Conservation (phyloP, 2,797 vertebrate species). For the Oreochromis grahami region DNA sequence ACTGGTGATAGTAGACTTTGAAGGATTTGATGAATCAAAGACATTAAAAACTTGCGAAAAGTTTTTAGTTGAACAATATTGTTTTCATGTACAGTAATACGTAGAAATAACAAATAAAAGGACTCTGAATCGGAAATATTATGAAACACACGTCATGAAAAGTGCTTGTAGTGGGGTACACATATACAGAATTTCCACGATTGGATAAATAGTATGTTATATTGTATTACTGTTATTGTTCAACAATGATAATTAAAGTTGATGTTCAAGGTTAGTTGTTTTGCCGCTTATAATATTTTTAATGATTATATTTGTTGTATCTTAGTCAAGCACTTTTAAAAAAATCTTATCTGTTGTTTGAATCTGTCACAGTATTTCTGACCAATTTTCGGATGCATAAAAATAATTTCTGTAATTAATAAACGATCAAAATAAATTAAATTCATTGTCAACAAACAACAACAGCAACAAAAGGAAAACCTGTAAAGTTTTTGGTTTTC, state of each 20-base stretch:
- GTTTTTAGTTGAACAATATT: not conserved
- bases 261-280: not conserved
- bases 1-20: not conserved
- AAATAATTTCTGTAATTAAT: not conserved
- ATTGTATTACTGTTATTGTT: not conserved
- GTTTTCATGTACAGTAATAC: not conserved
- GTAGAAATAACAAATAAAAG: not conserved
- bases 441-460: not conserved
- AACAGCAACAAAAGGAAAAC: not conserved
- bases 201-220: not conserved
- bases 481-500: not conserved
- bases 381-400: not conserved
- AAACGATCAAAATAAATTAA: fast-evolving
- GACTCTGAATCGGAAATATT: not conserved
- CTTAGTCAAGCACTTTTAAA: not conserved
- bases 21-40: not conserved
- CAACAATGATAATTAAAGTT: not conserved
- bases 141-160: not conserved
- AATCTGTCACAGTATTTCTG: not conserved
- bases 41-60: not conserved
- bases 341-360: not conserved
- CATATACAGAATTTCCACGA: not conserved
- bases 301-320: not conserved
- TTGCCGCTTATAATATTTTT: not conserved
- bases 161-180: not conserved